Evolutionary conservation across 2,113 vertebrate genomes (phyloP).

Genomic region (Pangasianodon gigas): DNA sequence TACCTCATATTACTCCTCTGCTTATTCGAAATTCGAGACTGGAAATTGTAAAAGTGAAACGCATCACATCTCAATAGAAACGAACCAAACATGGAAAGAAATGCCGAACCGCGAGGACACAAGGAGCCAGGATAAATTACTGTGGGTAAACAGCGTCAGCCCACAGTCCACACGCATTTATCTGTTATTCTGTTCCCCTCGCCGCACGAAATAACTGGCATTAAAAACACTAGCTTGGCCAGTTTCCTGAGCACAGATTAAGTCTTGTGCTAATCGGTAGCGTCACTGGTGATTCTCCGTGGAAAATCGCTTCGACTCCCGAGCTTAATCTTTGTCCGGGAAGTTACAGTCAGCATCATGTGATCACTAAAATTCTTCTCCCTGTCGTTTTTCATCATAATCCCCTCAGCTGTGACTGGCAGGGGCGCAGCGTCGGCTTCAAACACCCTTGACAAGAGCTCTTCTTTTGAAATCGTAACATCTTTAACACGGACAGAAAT

Average conservation of each 20-base stretch:
- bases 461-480: neutral
- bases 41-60: neutral
- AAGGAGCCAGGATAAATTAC: slow-evolving; percentile 10
- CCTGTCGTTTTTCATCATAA: slow-evolving; percentile 19
- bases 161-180: slow-evolving; percentile 11
- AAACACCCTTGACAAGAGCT: neutral
- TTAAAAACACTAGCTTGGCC: slow-evolving; percentile 34
- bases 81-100: neutral
- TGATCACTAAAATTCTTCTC: slow-evolving; percentile 8
- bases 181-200: slow-evolving; percentile 12
- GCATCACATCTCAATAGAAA: neutral
- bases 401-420: slow-evolving; percentile 15
- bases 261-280: slow-evolving; percentile 26
- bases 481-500: slow-evolving; percentile 1
- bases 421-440: neutral
- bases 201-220: neutral
- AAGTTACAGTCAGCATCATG: slow-evolving; percentile 22
- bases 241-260: slow-evolving; percentile 39
- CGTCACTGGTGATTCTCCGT: slow-evolving; percentile 24
- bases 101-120: neutral
- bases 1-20: neutral
- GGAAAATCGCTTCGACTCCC: slow-evolving; percentile 34
- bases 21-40: too few relatives aligned
- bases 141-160: neutral
- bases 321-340: slow-evolving; percentile 36